Conservation (phyloP, 1,140 invertebrate genomes). For the Caenorhabditis brenneri region DNA sequence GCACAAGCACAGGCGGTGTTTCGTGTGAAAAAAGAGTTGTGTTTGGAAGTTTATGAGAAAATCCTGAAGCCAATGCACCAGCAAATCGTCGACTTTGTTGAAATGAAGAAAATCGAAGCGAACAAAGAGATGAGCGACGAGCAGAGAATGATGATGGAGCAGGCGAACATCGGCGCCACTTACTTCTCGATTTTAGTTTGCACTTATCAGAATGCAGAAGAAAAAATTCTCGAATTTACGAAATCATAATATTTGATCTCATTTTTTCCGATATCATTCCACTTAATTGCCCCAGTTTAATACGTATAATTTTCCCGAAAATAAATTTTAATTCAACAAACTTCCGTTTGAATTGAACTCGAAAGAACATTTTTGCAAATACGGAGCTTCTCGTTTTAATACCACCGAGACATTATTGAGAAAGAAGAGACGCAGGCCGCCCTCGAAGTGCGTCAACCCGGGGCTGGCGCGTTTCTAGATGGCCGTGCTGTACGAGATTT, state of each 20-base stretch:
- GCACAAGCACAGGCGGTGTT: slow-evolving; percentile 5
- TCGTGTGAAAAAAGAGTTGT: background rate
- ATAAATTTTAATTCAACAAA: too few relatives aligned
- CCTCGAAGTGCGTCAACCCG: background rate
- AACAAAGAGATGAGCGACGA: background rate
- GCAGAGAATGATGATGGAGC: background rate
- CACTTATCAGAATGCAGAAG: slow-evolving; percentile 1
- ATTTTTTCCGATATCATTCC: too few relatives aligned
- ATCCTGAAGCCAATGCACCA: slow-evolving; percentile 7
- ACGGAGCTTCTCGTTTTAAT: background rate
- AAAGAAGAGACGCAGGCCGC: background rate
- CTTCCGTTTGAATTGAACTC: too few relatives aligned
- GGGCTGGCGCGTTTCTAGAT: slow-evolving; percentile 9
- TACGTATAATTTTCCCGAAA: too few relatives aligned
- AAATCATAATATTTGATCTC: background rate
- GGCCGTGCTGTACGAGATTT: slow-evolving; percentile 27
- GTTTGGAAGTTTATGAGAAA: background rate
- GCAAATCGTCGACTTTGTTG: background rate
- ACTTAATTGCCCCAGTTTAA: too few relatives aligned
- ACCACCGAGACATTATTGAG: background rate
- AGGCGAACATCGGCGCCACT: background rate
- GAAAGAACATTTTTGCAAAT: too few relatives aligned
- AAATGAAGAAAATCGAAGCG: background rate
- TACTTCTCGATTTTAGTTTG: slow-evolving; percentile 20
- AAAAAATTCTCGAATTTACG: background rate